Percentiles rank a stretch among this genome's conserved stretches.
Evolutionary conservation across 2,113 vertebrate genomes (phyloP).

Genomic region (Microcebus lehilahytsara): DNA sequence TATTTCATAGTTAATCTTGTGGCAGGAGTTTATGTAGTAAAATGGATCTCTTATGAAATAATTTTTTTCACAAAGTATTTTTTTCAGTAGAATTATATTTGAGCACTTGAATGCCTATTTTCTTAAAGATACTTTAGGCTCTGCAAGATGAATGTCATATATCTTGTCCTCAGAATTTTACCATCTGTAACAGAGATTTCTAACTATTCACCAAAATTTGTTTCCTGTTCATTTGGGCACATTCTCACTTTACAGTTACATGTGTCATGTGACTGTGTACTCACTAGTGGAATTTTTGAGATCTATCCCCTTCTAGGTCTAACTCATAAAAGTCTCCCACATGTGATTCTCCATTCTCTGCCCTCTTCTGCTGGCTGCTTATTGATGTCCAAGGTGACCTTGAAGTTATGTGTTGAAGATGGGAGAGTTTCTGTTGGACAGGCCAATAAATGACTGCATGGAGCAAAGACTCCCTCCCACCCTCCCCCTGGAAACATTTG

Average conservation of each 20-base stretch:
- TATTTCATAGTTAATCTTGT: background rate
- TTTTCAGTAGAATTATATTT: constrained; percentile 27
- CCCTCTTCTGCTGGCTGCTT: background rate
- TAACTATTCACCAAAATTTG: background rate
- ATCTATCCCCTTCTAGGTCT: background rate
- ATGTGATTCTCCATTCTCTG: background rate
- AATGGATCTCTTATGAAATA: background rate
- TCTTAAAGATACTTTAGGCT: background rate
- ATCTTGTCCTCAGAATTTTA: constrained; percentile 19
- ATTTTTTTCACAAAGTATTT: background rate
- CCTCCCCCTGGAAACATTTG: background rate
- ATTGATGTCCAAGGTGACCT: background rate
- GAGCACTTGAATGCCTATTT: background rate
- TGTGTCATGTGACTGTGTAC: background rate
- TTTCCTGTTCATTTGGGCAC: background rate
- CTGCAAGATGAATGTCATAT: background rate
- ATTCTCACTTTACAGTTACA: background rate
- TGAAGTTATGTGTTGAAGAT: background rate
- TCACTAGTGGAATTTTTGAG: background rate
- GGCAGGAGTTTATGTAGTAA: background rate
- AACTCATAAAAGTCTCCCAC: background rate
- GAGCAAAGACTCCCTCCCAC: background rate
- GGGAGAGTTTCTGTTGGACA: background rate
- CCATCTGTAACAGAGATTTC: background rate
- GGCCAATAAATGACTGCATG: background rate